phyloP scores from a whole-genome alignment of 2,113 vertebrate species.

The Rostratula benghalensis region DNA sequence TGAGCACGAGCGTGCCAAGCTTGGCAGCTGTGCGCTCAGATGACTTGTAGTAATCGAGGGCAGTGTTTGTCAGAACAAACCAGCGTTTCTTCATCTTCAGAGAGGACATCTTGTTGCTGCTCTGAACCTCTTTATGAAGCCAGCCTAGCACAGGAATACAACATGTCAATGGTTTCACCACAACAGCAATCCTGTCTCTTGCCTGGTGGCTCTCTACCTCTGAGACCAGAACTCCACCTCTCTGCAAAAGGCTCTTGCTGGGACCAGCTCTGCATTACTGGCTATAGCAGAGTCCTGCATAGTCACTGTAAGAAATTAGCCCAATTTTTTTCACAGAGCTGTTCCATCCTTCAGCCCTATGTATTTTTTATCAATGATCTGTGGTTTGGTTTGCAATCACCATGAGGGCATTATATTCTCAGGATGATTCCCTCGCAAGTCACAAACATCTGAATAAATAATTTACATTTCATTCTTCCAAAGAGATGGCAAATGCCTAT shows the following conservation, averaged over 20 bases:
- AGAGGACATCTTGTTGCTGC: constrained; percentile 85
- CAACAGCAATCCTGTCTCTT: background rate
- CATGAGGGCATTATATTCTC: background rate
- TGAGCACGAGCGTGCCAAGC: constrained; percentile 90
- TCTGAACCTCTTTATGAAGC: constrained; percentile 92
- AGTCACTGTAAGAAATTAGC: background rate
- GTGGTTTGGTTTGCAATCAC: background rate
- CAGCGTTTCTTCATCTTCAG: constrained; percentile 93
- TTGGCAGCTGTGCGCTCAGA: constrained; percentile 87
- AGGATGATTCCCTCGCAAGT: background rate
- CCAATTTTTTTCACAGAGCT: background rate
- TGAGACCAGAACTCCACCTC: background rate
- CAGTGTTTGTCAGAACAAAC: constrained; percentile 89
- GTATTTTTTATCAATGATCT: background rate
- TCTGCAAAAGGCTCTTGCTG: background rate
- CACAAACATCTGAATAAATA: background rate
- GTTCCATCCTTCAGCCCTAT: background rate
- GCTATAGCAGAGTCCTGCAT: background rate
- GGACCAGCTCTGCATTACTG: background rate
- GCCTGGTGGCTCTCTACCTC: background rate
- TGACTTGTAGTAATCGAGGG: constrained; percentile 91
- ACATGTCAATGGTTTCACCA: background rate
- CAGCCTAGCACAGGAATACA: constrained; percentile 76
- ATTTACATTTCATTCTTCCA: background rate
- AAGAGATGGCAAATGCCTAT: background rate